Conservation (phyloP, 2,888 invertebrate genomes). For the Yponomeuta sedellus region DNA sequence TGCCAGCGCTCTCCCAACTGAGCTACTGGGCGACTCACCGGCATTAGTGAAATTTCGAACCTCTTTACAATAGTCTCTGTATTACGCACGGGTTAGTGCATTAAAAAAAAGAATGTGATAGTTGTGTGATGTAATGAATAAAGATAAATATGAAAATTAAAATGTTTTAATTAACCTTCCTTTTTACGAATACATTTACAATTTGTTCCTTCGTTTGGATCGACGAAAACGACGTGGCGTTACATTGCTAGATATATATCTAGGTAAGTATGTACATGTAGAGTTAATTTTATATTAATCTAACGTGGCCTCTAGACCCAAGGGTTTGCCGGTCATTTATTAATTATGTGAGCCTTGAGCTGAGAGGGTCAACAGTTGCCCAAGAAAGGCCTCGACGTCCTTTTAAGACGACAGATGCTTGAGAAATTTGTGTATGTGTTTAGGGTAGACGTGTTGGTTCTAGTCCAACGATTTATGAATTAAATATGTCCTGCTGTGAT, state of each 20-base stretch:
- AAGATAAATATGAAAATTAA: no score
- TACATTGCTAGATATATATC: constrained; percentile 5
- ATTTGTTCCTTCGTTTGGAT: no score
- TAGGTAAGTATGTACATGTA: constrained; percentile 18
- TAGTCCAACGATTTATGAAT: not conserved
- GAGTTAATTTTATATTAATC: constrained; percentile 49
- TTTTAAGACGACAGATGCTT: constrained; percentile 57
- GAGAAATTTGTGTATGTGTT: constrained; percentile 33
- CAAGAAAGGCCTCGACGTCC: constrained; percentile 64
- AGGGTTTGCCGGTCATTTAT: constrained; percentile 59
- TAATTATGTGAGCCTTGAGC: constrained; percentile 64
- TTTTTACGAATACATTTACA: no score
- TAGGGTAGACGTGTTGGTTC: constrained; percentile 26
- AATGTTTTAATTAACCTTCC: no score
- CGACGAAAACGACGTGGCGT: no score
- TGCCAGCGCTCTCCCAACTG: no score
- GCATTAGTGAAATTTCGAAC: no score
- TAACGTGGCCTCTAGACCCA: constrained; percentile 33
- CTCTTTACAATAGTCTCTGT: no score
- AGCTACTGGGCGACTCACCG: no score
- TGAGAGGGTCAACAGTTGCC: constrained; percentile 45
- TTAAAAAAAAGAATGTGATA: no score
- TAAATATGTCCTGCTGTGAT: not conserved
- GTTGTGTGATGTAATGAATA: no score
- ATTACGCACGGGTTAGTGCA: no score